phyloP scores from a whole-genome alignment of 2,888 invertebrate genomes.

The Pammene aurita region DNA sequence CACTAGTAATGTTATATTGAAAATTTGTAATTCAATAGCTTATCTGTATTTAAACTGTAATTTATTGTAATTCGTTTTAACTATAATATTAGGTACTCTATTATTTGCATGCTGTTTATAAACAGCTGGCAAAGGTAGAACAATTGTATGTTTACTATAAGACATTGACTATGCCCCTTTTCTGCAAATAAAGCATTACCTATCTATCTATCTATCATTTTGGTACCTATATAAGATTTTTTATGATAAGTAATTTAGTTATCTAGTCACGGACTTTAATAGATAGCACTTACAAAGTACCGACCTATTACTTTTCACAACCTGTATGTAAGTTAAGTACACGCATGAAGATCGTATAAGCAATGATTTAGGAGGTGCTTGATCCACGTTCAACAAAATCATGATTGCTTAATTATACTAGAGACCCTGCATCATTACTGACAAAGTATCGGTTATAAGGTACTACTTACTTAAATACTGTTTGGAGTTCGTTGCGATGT shows the following conservation, averaged over 20 bases:
- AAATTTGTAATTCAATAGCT: too few relatives aligned
- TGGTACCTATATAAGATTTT: too few relatives aligned
- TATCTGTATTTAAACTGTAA: too few relatives aligned
- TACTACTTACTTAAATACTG: neutral
- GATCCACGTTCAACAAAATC: neutral
- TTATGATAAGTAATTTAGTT: neutral
- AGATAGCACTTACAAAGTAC: neutral
- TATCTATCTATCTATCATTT: too few relatives aligned
- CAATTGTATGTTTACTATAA: too few relatives aligned
- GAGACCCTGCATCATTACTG: neutral
- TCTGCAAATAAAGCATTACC: too few relatives aligned
- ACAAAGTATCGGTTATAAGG: neutral
- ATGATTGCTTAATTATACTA: conserved; percentile 1
- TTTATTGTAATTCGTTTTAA: too few relatives aligned
- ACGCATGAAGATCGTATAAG: neutral
- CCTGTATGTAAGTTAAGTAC: neutral
- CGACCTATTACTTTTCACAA: neutral
- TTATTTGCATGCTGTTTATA: too few relatives aligned
- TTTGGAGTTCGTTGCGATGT: neutral
- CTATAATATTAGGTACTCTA: too few relatives aligned
- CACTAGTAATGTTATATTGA: too few relatives aligned
- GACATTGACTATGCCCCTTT: too few relatives aligned
- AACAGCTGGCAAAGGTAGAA: too few relatives aligned
- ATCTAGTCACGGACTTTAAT: neutral
- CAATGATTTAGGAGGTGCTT: neutral